Evolutionary conservation across 1,140 invertebrate genomes (phyloP).

Genomic region (Elymnias hypermnestra): DNA sequence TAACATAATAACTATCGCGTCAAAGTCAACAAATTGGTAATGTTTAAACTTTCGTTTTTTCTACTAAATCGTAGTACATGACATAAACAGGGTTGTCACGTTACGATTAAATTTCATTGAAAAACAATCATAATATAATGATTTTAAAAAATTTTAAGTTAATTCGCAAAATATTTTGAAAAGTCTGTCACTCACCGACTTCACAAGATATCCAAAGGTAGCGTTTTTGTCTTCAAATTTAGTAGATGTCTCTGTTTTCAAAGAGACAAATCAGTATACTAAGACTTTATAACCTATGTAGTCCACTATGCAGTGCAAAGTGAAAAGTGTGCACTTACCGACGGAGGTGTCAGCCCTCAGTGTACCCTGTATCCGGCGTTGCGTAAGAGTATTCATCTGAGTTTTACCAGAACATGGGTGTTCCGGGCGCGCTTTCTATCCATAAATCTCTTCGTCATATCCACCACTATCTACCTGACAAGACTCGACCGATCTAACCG

Average conservation of each 20-base stretch:
- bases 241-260: too few relatives aligned
- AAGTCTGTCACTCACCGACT: too few relatives aligned
- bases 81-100: background rate
- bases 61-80: background rate
- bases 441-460: constrained; percentile 1
- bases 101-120: too few relatives aligned
- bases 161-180: too few relatives aligned
- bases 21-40: background rate
- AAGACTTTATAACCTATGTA: too few relatives aligned
- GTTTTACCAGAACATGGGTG: constrained; percentile 3
- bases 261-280: too few relatives aligned
- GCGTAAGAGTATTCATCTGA: background rate
- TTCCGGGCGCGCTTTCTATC: constrained; percentile 8
- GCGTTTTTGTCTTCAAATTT: too few relatives aligned
- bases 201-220: too few relatives aligned
- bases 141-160: too few relatives aligned
- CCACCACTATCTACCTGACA: background rate
- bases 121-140: too few relatives aligned
- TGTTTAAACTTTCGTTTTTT: background rate
- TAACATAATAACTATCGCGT: background rate
- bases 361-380: background rate
- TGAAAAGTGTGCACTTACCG: too few relatives aligned
- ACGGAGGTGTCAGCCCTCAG: background rate
- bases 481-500: background rate
- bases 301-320: too few relatives aligned